Evolutionary conservation across 2,113 vertebrate species (phyloP), one percentile per base, ranked within the genome.

Genomic region (Thalassarche chlororhynchos): DNA sequence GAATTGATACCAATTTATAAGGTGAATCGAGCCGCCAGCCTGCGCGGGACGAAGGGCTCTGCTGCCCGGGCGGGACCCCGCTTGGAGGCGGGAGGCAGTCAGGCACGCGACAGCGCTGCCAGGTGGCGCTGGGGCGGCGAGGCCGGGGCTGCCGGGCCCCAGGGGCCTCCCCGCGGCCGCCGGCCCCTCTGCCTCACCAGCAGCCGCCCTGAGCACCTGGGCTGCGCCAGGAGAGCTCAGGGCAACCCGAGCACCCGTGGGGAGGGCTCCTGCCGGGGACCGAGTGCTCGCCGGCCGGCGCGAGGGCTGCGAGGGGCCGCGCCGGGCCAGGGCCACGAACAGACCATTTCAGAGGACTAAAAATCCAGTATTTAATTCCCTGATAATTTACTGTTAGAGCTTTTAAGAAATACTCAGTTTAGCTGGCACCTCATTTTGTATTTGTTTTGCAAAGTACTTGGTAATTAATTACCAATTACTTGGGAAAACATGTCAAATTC

Each of bases 1-100:
- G 31, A 32, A 8, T 2, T 0, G 25, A 1, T 14, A 31, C n/a
- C 34, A 3, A 1, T 10, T 24, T 16, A 4, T 2, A 10, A 2
- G 25, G 9, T 1, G 77, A 36, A 10, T 4, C 14, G 32, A 38
- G 36, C 36, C 14, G 25, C 42, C 60, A 12, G 12, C 44, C 19
- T 2, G 7, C 8, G 23, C 31, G 8, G 26, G 16, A 24, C 6
- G 11, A 29, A 28, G 46, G 9, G 36, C 74, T 8, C 24, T 10
- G 18, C 38, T 3, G 32, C 46, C n/a, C n/a, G 14, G 10, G 34
- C 69, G 12, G 14, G 3, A 4, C 5, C 26, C 28, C 40, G 40
- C 57, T 5, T 2, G 3, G 16, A 4, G 36, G 88, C 20, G 62
- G 40, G 47, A 83, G 61, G 38, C 38, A 1, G 28, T 1, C 28